These are phyloP conservation scores for Akabosia matsudoensis DNA, from an alignment of 1,140 invertebrate genomes.

Conservation along the genomic window DNA sequence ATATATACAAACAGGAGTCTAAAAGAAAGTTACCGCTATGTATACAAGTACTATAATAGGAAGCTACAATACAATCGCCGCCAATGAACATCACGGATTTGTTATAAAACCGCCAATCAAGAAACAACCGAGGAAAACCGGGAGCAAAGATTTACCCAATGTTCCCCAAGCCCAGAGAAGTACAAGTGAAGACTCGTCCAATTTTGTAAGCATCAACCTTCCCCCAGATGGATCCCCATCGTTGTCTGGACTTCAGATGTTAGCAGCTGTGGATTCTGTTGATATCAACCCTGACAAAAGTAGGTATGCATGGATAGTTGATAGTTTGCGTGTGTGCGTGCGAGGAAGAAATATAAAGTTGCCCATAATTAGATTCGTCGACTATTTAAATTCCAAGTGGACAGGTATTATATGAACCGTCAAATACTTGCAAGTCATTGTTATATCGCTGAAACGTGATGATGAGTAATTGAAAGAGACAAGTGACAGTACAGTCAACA, in stretches of 20 bases:
- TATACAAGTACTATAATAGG: conserved; percentile 38
- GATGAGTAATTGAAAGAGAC: too few species aligned
- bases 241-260: conserved; percentile 27
- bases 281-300: conserved; percentile 38
- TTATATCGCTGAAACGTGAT: too few species aligned
- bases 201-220: conserved; percentile 26
- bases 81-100: conserved; percentile 26
- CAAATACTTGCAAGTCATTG: too few species aligned
- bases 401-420: too few species aligned
- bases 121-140: conserved; percentile 27
- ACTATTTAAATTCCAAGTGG: too few species aligned
- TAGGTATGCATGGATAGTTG: conserved; percentile 13
- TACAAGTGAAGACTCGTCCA: conserved; percentile 21
- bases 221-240: conserved; percentile 30
- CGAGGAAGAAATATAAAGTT: too few species aligned
- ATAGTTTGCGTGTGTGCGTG: background rate
- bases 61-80: conserved; percentile 37
- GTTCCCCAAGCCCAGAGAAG: background rate
- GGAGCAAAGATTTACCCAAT: conserved; percentile 6
- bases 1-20: background rate
- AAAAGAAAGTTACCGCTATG: conserved; percentile 9
- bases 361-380: too few species aligned
- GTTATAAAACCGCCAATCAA: conserved; percentile 35
- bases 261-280: conserved; percentile 27
- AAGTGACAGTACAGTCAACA: too few species aligned